phyloP scores from a whole-genome alignment of 2,113 vertebrate genomes.

The Macaca nemestrina region DNA sequence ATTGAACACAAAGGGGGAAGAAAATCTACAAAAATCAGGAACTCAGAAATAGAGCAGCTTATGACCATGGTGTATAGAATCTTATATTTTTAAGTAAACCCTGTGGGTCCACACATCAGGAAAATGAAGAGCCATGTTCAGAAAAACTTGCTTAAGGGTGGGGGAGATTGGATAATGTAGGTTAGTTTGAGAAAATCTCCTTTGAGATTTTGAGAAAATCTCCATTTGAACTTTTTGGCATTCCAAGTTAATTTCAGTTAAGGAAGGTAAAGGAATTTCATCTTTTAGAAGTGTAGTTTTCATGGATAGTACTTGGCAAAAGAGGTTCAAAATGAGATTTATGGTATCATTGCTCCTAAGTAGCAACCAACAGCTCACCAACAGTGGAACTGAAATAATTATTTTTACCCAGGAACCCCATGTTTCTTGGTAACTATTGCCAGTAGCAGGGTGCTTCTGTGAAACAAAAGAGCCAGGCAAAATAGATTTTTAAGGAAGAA shows the following conservation, averaged over 20 bases:
- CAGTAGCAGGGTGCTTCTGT: neutral
- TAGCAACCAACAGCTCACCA: neutral
- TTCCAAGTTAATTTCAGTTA: neutral
- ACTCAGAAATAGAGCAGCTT: neutral
- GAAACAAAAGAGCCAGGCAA: neutral
- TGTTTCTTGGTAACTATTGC: neutral
- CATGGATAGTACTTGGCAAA: neutral
- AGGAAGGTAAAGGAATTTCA: neutral
- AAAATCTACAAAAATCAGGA: neutral
- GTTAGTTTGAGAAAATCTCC: neutral
- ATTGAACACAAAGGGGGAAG: neutral
- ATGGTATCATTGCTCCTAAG: rapidly evolving
- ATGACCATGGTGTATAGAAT: neutral
- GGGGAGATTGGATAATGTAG: neutral
- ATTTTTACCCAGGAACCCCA: neutral
- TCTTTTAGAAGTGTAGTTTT: neutral
- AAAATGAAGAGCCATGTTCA: neutral
- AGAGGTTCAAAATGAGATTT: neutral
- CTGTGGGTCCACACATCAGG: neutral
- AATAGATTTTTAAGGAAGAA: neutral
- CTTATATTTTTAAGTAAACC: neutral
- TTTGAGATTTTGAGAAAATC: neutral
- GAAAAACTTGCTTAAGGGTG: neutral
- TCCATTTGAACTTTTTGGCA: neutral
- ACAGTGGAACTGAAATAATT: too few species aligned